phyloP scores from a whole-genome alignment of 2,888 invertebrate species.

The Calameuta pallipes region DNA sequence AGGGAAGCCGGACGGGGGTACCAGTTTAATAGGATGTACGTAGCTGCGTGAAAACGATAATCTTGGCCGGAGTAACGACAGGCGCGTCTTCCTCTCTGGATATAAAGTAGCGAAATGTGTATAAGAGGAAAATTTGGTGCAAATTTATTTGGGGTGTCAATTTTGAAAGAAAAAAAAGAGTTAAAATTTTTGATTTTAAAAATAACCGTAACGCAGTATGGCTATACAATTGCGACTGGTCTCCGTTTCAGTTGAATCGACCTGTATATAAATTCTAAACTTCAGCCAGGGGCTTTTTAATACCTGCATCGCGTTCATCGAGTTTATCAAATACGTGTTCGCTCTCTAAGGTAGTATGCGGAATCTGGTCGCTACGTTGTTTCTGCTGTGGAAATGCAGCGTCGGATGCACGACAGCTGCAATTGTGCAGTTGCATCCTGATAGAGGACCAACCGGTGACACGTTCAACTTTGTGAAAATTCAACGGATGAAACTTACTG shows the following conservation, averaged over 20 bases:
- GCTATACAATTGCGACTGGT: neutral
- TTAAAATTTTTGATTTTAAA: neutral
- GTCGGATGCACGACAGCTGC: neutral
- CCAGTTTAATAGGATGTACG: neutral
- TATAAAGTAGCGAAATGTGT: neutral
- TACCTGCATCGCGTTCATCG: neutral
- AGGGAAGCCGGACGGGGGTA: neutral
- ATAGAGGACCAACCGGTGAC: neutral
- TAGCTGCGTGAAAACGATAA: neutral
- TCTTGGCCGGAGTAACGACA: neutral
- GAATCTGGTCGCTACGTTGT: neutral
- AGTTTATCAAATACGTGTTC: slow-evolving; percentile 5
- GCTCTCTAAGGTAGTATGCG: neutral
- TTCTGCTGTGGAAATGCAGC: neutral
- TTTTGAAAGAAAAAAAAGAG: neutral
- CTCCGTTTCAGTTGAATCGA: neutral
- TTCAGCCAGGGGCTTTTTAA: neutral
- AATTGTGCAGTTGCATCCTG: neutral
- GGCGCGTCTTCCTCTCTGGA: neutral
- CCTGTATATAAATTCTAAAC: neutral
- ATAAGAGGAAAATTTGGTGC: neutral
- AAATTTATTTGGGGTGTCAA: neutral
- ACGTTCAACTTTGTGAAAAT: neutral
- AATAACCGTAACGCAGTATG: neutral
- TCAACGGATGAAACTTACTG: too few relatives aligned